Evolutionary conservation across 2,797 vertebrate genomes (phyloP).

Genomic region (Sebastes nivosus): DNA sequence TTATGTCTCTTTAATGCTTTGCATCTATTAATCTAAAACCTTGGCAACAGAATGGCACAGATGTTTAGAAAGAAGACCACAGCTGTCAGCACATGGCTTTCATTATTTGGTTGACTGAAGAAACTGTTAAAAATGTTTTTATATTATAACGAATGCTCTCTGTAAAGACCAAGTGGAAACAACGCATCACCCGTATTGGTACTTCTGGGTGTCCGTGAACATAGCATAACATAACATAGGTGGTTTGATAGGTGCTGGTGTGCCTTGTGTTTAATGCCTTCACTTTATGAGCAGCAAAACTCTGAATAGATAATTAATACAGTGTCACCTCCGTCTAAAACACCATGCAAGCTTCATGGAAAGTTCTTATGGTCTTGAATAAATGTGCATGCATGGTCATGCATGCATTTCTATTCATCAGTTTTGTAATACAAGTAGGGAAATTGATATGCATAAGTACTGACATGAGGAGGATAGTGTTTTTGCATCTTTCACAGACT

Average conservation of each 20-base stretch:
- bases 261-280: constrained; percentile 50
- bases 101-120: constrained; percentile 13
- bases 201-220: constrained; percentile 2
- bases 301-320: constrained; percentile 69
- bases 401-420: constrained; percentile 23
- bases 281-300: constrained; percentile 72
- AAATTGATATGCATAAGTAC: constrained; percentile 12
- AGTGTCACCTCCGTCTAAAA: constrained; percentile 18
- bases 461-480: neutral
- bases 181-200: neutral
- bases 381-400: neutral
- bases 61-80: constrained; percentile 14
- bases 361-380: constrained; percentile 29
- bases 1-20: neutral
- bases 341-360: constrained; percentile 16
- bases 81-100: neutral
- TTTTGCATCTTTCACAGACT: neutral
- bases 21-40: constrained; percentile 18
- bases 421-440: neutral
- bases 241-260: constrained; percentile 29
- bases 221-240: constrained; percentile 52
- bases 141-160: neutral
- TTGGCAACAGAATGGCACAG: constrained; percentile 15
- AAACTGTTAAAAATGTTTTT: neutral
- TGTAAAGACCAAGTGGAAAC: neutral